These are phyloP conservation scores for Grammomys surdaster DNA, from an alignment of 2,113 vertebrate genomes.

Conservation along the genomic window DNA sequence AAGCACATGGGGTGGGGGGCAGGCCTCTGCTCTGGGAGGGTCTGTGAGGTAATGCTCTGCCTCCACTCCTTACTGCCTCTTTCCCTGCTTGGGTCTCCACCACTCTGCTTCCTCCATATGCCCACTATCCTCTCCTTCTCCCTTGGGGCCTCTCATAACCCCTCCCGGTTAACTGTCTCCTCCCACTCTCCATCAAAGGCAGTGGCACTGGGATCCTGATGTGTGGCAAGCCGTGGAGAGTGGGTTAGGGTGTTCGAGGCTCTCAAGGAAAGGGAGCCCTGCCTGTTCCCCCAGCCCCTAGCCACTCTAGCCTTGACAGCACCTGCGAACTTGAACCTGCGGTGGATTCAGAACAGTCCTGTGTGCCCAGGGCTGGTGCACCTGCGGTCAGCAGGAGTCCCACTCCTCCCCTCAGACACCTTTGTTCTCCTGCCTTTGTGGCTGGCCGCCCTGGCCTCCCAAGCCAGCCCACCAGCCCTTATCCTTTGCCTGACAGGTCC, in stretches of 20 bases:
- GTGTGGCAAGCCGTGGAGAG: not conserved
- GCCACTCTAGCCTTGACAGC: not conserved
- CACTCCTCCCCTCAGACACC: conserved; percentile 9
- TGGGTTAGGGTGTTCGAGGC: not conserved
- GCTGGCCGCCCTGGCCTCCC: conserved; percentile 13
- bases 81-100: not conserved
- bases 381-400: conserved; percentile 50
- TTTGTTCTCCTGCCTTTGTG: conserved; percentile 77
- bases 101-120: not conserved
- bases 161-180: not conserved
- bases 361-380: not conserved
- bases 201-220: not conserved
- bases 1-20: not conserved
- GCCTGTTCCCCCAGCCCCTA: not conserved
- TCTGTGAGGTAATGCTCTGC: not conserved
- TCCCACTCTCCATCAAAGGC: not conserved
- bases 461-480: conserved; percentile 40
- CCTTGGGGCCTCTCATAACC: not conserved
- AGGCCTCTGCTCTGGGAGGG: not conserved
- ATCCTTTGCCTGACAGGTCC: not conserved
- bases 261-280: not conserved
- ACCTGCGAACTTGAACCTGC: not conserved
- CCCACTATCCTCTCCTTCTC: not conserved
- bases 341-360: not conserved
- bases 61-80: not conserved